Conservation (phyloP, 1,140 invertebrate species). For the Magallana gigas region DNA sequence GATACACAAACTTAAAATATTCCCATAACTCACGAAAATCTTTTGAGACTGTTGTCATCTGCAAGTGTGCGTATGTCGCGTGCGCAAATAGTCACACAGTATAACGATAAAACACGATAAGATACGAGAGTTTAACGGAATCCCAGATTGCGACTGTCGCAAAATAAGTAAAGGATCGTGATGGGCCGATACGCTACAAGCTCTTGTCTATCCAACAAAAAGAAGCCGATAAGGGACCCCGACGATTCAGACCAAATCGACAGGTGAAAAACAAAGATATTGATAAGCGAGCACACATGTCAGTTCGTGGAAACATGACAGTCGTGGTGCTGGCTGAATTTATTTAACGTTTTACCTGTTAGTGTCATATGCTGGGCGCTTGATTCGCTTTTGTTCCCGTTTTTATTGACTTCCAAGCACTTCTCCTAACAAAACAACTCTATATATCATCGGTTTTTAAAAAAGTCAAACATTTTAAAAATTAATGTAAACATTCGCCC, state of each 20-base stretch:
- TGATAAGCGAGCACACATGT: neutral
- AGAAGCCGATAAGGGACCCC: conserved; percentile 35
- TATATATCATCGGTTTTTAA: neutral
- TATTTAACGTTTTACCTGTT: conserved; percentile 8
- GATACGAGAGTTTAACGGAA: conserved; percentile 27
- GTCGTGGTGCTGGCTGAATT: neutral
- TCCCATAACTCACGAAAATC: conserved; percentile 11
- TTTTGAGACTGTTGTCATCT: conserved; percentile 36
- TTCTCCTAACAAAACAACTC: neutral
- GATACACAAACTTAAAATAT: conserved; percentile 28
- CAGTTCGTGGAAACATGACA: conserved; percentile 24
- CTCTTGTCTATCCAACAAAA: conserved; percentile 45
- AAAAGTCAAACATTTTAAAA: neutral
- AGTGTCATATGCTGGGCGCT: conserved; percentile 9
- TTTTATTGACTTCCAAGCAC: neutral
- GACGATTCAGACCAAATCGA: conserved; percentile 7
- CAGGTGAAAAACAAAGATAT: conserved; percentile 7
- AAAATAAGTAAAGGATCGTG: conserved; percentile 36
- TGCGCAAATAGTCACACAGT: conserved; percentile 35
- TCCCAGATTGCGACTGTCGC: conserved; percentile 23
- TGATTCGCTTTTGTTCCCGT: conserved; percentile 1
- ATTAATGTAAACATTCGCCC: neutral
- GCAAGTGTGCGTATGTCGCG: conserved; percentile 21
- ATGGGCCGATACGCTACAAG: neutral
- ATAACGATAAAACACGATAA: conserved; percentile 32